phyloP scores from a whole-genome alignment of 2,797 vertebrate species.

The Phoxinus dragarum region DNA sequence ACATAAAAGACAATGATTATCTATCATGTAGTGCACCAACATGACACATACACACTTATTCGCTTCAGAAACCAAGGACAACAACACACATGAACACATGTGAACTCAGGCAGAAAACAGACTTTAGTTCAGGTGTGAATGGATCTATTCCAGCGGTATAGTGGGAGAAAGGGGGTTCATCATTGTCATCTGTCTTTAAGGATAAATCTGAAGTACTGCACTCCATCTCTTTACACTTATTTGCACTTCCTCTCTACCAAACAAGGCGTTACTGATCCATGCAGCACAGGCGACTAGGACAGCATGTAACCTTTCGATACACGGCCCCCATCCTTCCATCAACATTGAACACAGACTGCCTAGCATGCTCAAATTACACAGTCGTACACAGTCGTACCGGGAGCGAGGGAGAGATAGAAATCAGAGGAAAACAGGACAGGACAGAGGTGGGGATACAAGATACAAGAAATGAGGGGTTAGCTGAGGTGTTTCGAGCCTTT shows the following conservation, averaged over 20 bases:
- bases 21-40: background rate
- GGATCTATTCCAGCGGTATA: constrained; percentile 47
- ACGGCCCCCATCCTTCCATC: constrained; percentile 70
- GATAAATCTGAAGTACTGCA: constrained; percentile 17
- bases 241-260: constrained; percentile 59
- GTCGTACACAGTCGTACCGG: constrained; percentile 60
- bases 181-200: constrained; percentile 60
- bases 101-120: constrained; percentile 65
- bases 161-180: constrained; percentile 63
- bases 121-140: constrained; percentile 74
- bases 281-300: constrained; percentile 70
- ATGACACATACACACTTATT: constrained; percentile 30
- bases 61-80: constrained; percentile 41
- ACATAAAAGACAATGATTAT: constrained; percentile 2
- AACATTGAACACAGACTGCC: constrained; percentile 63
- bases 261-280: constrained; percentile 72
- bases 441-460: background rate
- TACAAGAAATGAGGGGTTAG: constrained; percentile 63
- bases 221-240: constrained; percentile 54
- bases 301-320: constrained; percentile 74
- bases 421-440: background rate
- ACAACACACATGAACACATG: constrained; percentile 23
- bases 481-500: constrained; percentile 11
- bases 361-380: constrained; percentile 74
- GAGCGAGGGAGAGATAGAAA: constrained; percentile 16